Evolutionary conservation across 2,888 invertebrate genomes (phyloP), one percentile per base, ranked within the genome.

Genomic region (Leptinotarsa haldemani): DNA sequence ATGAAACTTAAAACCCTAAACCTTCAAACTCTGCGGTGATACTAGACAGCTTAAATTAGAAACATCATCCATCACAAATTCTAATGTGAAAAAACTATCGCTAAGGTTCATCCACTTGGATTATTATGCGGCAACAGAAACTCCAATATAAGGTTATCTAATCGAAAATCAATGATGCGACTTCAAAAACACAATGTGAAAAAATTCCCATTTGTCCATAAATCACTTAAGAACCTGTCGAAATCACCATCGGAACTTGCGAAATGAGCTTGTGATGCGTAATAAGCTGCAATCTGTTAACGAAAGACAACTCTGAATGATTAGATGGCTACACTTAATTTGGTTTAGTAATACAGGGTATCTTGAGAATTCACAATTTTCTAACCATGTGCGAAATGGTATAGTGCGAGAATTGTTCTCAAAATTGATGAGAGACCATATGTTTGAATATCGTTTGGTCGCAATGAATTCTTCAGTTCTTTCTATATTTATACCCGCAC

Each of bases 251-350:
- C 56, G 25, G 13, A 15, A 56, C 22, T 56, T 9, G 22, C 13
- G 22, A 22, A 56, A 22, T 56, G 56, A 56, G 22, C 25, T 56
- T 22, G 53, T 25, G 13, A 56, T 22, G 20, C 22, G 22, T 56
- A 56, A 56, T 56, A 56, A 22, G 56, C 56, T 13, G 56, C 25
- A 56, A 56, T 56, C 56, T 56, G 13, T 56, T 12, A 56, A 56
- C 22, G 56, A 22, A 56, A 56, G 56, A 56, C 56, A 56, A 22
- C 13, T 22, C 56, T 56, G 56, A 56, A 56, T 56, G 56, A 56
- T 56, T 56, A 56, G 56, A 56, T 56, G 25, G 22, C 15, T 56
- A 22, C 13, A 56, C 22, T 56, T 15, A 56, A 56, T 25, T 56
- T 22, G 20, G 56, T 22, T 13, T 4, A 56, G 56, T 56, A 40